Evolutionary conservation across 2,888 invertebrate species (phyloP).

Genomic region (Watsonalla cultraria): DNA sequence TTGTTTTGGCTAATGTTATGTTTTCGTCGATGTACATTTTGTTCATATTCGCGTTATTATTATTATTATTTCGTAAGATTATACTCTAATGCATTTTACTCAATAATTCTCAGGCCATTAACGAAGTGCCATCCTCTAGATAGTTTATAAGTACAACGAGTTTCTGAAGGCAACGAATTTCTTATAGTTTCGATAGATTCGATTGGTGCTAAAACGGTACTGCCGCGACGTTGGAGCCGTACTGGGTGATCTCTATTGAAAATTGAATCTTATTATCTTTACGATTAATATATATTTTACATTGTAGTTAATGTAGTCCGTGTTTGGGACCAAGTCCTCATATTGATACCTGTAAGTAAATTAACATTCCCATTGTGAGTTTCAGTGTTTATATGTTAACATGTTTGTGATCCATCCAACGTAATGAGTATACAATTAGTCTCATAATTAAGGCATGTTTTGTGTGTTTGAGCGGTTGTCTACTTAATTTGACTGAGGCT

Average conservation of each 20-base stretch:
- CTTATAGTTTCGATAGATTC: slow-evolving; percentile 29
- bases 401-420: slow-evolving; percentile 76
- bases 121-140: slow-evolving; percentile 74
- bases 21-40: slow-evolving; percentile 34
- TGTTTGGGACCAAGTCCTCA: slow-evolving; percentile 44
- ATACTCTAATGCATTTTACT: slow-evolving; percentile 76
- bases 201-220: slow-evolving; percentile 66
- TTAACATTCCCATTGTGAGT: slow-evolving; percentile 76
- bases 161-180: slow-evolving; percentile 59
- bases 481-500: slow-evolving; percentile 47
- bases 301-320: slow-evolving; percentile 52
- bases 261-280: slow-evolving; percentile 56
- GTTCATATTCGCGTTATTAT: slow-evolving; percentile 49
- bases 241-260: slow-evolving; percentile 71
- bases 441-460: slow-evolving; percentile 60
- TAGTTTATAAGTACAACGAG: slow-evolving; percentile 68
- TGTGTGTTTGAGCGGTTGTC: slow-evolving; percentile 64
- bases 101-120: slow-evolving; percentile 78
- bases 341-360: slow-evolving; percentile 76
- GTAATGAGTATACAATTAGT: slow-evolving; percentile 55
- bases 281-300: slow-evolving; percentile 57
- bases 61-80: slow-evolving; percentile 47
- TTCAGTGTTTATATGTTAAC: slow-evolving; percentile 64
- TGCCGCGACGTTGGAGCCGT: slow-evolving; percentile 54
- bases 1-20: slow-evolving; percentile 8